Evolutionary conservation across 53 echinoderm and acorn worm species (phyloP).

Genomic region (Henricia sp.): DNA sequence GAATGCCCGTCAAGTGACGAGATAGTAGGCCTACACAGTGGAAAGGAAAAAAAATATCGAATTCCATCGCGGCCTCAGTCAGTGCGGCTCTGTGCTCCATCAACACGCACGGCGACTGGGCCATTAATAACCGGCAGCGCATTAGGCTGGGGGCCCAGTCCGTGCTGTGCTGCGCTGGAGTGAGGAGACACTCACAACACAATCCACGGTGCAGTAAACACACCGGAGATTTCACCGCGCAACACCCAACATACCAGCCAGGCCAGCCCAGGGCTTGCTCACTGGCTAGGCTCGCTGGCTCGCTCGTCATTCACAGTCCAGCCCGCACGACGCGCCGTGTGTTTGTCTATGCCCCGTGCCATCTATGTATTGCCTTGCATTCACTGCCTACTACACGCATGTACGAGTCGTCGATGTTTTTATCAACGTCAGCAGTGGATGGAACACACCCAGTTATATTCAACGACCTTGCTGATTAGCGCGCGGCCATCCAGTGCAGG

Average conservation of each 20-base stretch:
- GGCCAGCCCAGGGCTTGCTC: not conserved
- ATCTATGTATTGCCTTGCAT: not conserved
- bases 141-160: slow-evolving; percentile 57
- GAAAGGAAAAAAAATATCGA: slow-evolving; percentile 45
- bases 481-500: slow-evolving; percentile 13
- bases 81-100: slow-evolving; percentile 55
- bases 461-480: slow-evolving; percentile 51
- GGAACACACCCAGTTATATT: slow-evolving; percentile 52
- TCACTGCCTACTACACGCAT: not conserved
- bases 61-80: slow-evolving; percentile 63
- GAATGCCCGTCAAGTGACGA: slow-evolving; percentile 31
- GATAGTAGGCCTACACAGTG: not conserved
- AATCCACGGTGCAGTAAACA: not conserved
- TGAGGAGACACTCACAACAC: not conserved
- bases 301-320: not conserved
- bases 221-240: not conserved
- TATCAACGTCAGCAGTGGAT: not conserved
- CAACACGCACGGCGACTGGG: slow-evolving; percentile 52
- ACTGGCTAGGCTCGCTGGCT: not conserved
- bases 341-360: not conserved
- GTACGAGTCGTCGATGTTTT: not conserved
- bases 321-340: not conserved
- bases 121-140: slow-evolving; percentile 65
- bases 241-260: not conserved
- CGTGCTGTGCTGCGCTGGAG: slow-evolving; percentile 17